phyloP scores from a whole-genome alignment of 2,888 invertebrate genomes.

The Parapristionchus giblindavisi region DNA sequence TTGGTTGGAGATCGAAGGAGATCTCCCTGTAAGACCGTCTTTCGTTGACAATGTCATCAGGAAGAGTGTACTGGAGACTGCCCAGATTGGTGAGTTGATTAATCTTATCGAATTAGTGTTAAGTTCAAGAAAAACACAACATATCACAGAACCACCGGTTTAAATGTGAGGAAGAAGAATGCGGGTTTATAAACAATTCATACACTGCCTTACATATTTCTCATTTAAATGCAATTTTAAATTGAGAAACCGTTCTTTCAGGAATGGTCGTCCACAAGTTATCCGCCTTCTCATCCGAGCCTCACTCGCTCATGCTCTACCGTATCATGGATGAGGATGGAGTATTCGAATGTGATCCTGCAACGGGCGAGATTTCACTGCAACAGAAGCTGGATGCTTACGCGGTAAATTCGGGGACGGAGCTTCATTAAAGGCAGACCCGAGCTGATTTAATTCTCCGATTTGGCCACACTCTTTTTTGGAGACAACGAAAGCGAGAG shows the following conservation, averaged over 20 bases:
- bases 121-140: not conserved
- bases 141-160: too few relatives aligned
- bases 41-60: not conserved
- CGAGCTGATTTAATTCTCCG: too few relatives aligned
- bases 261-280: slow-evolving; percentile 19
- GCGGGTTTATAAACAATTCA: too few relatives aligned
- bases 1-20: slow-evolving; percentile 28
- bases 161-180: too few relatives aligned
- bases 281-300: not conserved
- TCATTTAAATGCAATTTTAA: not conserved
- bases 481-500: too few relatives aligned
- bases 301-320: slow-evolving; percentile 40
- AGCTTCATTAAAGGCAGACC: too few relatives aligned
- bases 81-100: not conserved
- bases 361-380: slow-evolving; percentile 88
- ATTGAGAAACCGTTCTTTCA: not conserved
- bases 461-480: too few relatives aligned
- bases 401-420: not conserved
- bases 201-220: too few relatives aligned
- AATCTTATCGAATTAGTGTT: not conserved
- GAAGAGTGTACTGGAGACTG: slow-evolving; percentile 7
- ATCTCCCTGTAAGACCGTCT: slow-evolving; percentile 23
- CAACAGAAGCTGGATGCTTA: not conserved
- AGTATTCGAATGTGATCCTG: slow-evolving; percentile 88
- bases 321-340: slow-evolving; percentile 66